These are phyloP conservation scores for Zootermopsis nevadensis DNA, from an alignment of 2,888 invertebrate genomes.

Conservation along the genomic window DNA sequence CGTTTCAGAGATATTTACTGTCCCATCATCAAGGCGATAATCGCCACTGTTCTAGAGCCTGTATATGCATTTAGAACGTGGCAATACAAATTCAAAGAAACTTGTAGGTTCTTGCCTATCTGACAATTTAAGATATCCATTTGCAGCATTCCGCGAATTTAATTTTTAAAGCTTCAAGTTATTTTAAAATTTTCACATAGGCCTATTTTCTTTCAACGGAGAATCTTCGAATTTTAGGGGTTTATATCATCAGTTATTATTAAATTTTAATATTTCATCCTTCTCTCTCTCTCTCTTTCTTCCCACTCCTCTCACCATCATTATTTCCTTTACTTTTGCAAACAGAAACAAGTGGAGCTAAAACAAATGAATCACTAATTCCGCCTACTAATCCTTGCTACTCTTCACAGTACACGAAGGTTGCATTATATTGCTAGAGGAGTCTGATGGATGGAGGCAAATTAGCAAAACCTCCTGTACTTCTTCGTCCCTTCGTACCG, in stretches of 20 bases:
- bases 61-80: no score
- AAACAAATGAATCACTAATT: conserved; percentile 53
- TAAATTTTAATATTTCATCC: conserved; percentile 20
- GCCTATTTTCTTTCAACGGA: no score
- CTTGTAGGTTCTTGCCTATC: no score
- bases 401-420: conserved; percentile 48
- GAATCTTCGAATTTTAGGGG: not conserved
- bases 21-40: no score
- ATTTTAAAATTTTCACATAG: no score
- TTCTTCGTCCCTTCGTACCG: conserved; percentile 34
- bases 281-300: conserved; percentile 11
- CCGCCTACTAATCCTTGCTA: conserved; percentile 50
- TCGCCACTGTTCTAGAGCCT: no score
- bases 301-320: conserved; percentile 36
- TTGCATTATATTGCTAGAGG: conserved; percentile 23
- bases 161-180: no score
- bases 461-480: conserved; percentile 49
- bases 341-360: conserved; percentile 57
- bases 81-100: no score
- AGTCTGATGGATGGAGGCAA: conserved; percentile 46
- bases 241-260: conserved; percentile 18
- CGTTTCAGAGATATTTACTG: no score
- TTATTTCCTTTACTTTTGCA: conserved; percentile 56
- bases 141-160: no score
- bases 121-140: no score